Conservation (phyloP, 1,140 invertebrate species). For the Orius insidiosus region DNA sequence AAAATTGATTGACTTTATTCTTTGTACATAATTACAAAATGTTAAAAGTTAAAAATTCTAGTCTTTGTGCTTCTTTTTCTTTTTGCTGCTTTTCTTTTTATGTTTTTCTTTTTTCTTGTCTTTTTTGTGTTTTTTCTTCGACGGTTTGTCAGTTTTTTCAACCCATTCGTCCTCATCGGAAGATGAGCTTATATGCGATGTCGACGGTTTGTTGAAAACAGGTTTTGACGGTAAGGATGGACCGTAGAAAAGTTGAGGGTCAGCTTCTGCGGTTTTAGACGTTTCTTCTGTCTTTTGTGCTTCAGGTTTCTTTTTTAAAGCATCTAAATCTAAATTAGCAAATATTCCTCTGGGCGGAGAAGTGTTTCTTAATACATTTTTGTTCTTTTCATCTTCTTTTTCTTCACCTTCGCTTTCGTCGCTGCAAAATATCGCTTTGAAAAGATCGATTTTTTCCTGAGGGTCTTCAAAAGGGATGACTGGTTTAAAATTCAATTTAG, state of each 20-base stretch:
- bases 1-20: too few relatives aligned
- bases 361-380: slow-evolving; percentile 38
- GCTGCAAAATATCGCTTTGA: slow-evolving; percentile 45
- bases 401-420: slow-evolving; percentile 33
- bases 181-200: slow-evolving; percentile 17
- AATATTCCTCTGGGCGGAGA: slow-evolving; percentile 56
- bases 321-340: slow-evolving; percentile 48
- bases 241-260: slow-evolving; percentile 9
- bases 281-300: slow-evolving; percentile 3
- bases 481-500: not conserved
- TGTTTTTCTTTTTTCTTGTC: slow-evolving; percentile 27
- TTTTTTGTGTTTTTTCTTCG: slow-evolving; percentile 29
- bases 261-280: slow-evolving; percentile 6
- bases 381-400: slow-evolving; percentile 16
- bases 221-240: slow-evolving; percentile 18
- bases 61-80: slow-evolving; percentile 21
- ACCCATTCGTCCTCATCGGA: slow-evolving; percentile 26
- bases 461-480: slow-evolving; percentile 23
- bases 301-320: slow-evolving; percentile 12
- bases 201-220: slow-evolving; percentile 20
- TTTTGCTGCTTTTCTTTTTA: slow-evolving; percentile 20
- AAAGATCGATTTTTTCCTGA: slow-evolving; percentile 42
- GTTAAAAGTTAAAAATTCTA: too few relatives aligned
- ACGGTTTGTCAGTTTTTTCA: slow-evolving; percentile 25
- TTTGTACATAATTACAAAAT: too few relatives aligned